These are phyloP conservation scores for Perithous albicinctus DNA, from an alignment of 2,888 invertebrate genomes.

Conservation along the genomic window DNA sequence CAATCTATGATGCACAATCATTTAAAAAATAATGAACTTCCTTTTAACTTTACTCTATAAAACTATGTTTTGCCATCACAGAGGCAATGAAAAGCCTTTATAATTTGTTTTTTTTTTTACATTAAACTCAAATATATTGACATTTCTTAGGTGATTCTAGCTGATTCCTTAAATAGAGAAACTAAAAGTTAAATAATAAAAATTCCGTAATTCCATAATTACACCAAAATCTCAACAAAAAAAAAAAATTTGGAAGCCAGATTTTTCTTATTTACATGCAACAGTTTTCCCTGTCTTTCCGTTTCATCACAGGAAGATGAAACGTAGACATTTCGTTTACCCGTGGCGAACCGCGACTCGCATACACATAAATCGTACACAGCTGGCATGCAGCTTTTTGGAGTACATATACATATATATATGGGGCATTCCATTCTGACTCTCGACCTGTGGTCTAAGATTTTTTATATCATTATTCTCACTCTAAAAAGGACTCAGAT, in stretches of 20 bases:
- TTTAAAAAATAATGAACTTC: slow-evolving; percentile 2
- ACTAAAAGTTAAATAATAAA: too few species aligned
- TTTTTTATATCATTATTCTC: too few species aligned
- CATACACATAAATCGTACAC: not conserved
- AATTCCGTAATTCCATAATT: too few species aligned
- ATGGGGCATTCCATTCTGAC: too few species aligned
- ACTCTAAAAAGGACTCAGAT: too few species aligned
- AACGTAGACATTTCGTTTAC: slow-evolving; percentile 17
- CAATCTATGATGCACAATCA: not conserved
- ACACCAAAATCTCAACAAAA: too few species aligned
- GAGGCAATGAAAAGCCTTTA: not conserved
- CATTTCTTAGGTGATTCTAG: too few species aligned
- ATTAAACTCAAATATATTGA: too few species aligned
- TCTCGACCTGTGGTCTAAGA: too few species aligned
- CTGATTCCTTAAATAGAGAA: too few species aligned
- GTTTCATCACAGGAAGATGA: slow-evolving; percentile 1
- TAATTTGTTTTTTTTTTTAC: not conserved
- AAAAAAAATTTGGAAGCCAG: too few species aligned
- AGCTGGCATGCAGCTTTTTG: slow-evolving; percentile 39
- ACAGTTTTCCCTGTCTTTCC: slow-evolving; percentile 18
- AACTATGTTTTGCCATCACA: not conserved
- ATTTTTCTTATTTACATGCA: not conserved
- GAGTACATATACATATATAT: not conserved
- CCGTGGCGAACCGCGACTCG: slow-evolving; percentile 27
- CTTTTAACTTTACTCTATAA: not conserved